These are phyloP conservation scores for Coracias cyanogaster DNA, from an alignment of 2,797 vertebrate genomes.

Conservation along the genomic window DNA sequence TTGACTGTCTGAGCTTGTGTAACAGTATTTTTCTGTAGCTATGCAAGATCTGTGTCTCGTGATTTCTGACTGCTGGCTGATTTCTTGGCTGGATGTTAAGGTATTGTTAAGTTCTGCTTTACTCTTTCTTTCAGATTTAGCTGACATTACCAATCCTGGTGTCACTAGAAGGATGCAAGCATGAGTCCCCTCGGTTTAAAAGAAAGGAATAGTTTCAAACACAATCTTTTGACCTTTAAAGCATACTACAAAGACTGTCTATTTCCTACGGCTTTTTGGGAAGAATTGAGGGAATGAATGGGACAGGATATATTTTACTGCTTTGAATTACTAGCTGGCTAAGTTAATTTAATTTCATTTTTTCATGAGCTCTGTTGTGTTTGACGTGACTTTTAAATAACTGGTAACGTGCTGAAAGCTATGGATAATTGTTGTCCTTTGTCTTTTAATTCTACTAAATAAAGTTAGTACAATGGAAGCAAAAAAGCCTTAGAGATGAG, in stretches of 20 bases:
- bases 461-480: conserved; percentile 50
- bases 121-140: conserved; percentile 27
- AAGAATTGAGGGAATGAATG: conserved; percentile 33
- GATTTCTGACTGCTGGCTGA: neutral
- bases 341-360: conserved; percentile 53
- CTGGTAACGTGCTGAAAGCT: conserved; percentile 26
- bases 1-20: neutral
- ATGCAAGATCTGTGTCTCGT: neutral
- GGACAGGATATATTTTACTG: conserved; percentile 50
- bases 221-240: conserved; percentile 36
- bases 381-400: conserved; percentile 42
- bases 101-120: neutral
- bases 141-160: conserved; percentile 17
- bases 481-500: conserved; percentile 22
- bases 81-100: conserved; percentile 15
- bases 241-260: conserved; percentile 45
- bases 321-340: conserved; percentile 63
- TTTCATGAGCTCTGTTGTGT: neutral
- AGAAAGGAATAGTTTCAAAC: conserved; percentile 9
- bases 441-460: conserved; percentile 51
- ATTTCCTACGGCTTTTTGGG: conserved; percentile 46
- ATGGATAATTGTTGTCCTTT: conserved; percentile 49
- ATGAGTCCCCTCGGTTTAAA: neutral
- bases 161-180: neutral
- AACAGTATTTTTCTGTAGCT: neutral